Evolutionary conservation across 1,140 invertebrate species (phyloP).

Genomic region (Drosophila sucinea): DNA sequence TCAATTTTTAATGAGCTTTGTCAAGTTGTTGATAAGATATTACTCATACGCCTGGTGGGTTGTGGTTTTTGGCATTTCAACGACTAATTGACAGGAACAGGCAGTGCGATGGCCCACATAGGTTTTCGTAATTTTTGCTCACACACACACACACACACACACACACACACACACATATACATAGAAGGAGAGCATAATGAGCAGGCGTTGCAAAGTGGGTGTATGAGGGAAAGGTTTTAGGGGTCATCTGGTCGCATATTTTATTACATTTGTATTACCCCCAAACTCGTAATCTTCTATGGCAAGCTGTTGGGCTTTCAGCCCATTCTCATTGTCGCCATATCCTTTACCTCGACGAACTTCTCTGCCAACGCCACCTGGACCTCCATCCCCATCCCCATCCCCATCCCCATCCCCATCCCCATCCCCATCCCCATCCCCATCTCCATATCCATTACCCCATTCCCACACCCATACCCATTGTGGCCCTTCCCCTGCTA

Average conservation of each 20-base stretch:
- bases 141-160: slow-evolving; percentile 52
- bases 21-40: neutral
- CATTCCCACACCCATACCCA: no score
- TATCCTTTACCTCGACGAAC: neutral
- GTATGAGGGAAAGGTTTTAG: neutral
- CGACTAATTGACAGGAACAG: slow-evolving; percentile 61
- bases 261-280: slow-evolving; percentile 63
- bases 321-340: slow-evolving; percentile 8
- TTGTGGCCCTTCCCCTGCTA: neutral
- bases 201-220: neutral
- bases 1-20: neutral
- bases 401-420: neutral
- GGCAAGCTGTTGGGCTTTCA: neutral
- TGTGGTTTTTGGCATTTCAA: slow-evolving; percentile 11
- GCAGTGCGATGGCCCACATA: slow-evolving; percentile 43
- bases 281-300: slow-evolving; percentile 6
- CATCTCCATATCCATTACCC: neutral
- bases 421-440: neutral
- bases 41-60: neutral
- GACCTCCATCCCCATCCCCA: neutral
- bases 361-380: neutral
- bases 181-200: slow-evolving; percentile 2
- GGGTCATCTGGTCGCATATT: slow-evolving; percentile 69
- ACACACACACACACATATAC: slow-evolving; percentile 16
- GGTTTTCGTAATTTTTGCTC: slow-evolving; percentile 71